Evolutionary conservation across 2,797 vertebrate genomes (phyloP), one percentile per base, ranked within the genome.

Genomic region (Melanotaenia pygmaea): DNA sequence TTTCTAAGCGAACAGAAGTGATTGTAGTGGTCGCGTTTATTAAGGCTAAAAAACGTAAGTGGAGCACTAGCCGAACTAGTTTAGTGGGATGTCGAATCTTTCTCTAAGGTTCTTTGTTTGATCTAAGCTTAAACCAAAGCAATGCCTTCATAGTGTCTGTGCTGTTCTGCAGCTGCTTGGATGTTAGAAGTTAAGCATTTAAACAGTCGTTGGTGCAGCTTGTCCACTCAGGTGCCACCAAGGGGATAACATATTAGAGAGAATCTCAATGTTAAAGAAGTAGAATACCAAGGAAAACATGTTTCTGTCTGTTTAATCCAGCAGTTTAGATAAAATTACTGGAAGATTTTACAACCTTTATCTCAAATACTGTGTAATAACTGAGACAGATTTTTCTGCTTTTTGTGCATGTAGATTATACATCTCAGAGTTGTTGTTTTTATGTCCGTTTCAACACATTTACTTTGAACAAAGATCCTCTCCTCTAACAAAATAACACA

Each of bases 1-100:
- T 72, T 77, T 81, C 77, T 74, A 78, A 72, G 72, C 67, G 70
- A 67, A 59, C 57, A 28, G 61, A 45, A 77, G 66, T n/a, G 20
- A 4, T n/a, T n/a, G 18, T 8, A 22, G 20, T 34, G 1, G 32
- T 34, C 7, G 32, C 5, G 11, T 20, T n/a, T 47, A 18, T 47
- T n/a, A 1, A 7, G 18, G 43, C 43, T 47, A 3, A n/a, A 47
- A 47, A 45, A 22, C 3, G 3, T 3, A 22, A 47, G 20, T 50
- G 22, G 4, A 50, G 47, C 47, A 11, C 47, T 3, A 22, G 47
- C 22, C 1, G 22, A 22, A 50, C 20, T n/a, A 50, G n/a, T 50
- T 50, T 50, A 11, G 8, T 50, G 47, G 20, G 20, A 47, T 47
- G 43, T 18, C 18, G 20, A 47, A n/a, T n/a, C 45, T 47, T 47